Conservation (phyloP, 2,113 vertebrate genomes). For the Seriola rivoliana region DNA sequence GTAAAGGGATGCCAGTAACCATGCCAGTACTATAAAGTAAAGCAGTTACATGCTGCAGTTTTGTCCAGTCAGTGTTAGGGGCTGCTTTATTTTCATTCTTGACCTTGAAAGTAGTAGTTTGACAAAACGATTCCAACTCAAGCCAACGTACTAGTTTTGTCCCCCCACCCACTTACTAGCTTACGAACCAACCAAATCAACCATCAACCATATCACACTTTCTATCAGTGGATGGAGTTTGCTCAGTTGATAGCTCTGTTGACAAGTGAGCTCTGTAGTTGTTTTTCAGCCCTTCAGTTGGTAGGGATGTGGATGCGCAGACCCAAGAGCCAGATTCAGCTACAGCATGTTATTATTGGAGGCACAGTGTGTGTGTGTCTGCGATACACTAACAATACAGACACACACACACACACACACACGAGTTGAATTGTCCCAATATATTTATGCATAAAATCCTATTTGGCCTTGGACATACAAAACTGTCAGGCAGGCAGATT, state of each 20-base stretch:
- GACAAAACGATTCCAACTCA: not conserved
- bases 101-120: too few relatives aligned
- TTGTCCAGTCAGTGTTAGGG: not conserved
- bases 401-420: slow-evolving; percentile 16
- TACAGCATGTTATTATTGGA: not conserved
- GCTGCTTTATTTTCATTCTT: too few relatives aligned
- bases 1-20: too few relatives aligned
- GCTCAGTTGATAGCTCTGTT: not conserved
- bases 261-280: not conserved
- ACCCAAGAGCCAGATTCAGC: not conserved
- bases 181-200: not conserved
- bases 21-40: not conserved
- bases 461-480: slow-evolving; percentile 32
- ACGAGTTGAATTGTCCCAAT: slow-evolving; percentile 37
- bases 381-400: not conserved
- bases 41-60: not conserved
- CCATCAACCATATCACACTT: not conserved
- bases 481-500: slow-evolving; percentile 13
- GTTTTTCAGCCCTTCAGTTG: not conserved
- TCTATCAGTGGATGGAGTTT: not conserved
- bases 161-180: too few relatives aligned
- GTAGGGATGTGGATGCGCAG: not conserved
- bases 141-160: not conserved
- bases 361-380: not conserved
- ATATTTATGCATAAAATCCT: slow-evolving; percentile 57